phyloP scores from a whole-genome alignment of 2,113 vertebrate genomes.

The Phoxinus phoxinus region DNA sequence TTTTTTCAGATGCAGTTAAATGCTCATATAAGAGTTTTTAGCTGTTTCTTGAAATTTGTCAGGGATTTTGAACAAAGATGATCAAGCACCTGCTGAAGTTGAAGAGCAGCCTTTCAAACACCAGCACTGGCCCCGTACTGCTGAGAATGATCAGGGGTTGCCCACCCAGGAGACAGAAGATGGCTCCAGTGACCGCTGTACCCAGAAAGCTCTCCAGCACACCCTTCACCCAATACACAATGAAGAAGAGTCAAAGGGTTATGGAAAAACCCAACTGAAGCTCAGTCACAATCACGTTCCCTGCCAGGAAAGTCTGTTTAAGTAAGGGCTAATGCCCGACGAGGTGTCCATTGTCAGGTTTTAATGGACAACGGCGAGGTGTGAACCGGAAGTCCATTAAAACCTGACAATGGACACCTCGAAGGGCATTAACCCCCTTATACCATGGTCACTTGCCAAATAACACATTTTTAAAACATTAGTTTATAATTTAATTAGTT shows the following conservation, averaged over 20 bases:
- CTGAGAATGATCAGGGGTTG: constrained; percentile 97
- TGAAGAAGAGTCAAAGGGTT: background rate
- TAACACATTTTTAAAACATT: too few species aligned
- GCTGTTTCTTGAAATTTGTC: too few species aligned
- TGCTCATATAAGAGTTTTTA: too few species aligned
- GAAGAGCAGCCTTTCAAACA: constrained; percentile 96
- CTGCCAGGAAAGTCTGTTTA: background rate
- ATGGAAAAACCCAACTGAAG: background rate
- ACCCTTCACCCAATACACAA: constrained; percentile 75
- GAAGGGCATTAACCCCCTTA: too few species aligned
- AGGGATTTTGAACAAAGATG: background rate
- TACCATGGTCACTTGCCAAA: too few species aligned
- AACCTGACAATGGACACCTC: too few species aligned
- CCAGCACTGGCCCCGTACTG: constrained; percentile 95
- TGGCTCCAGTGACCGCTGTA: constrained; percentile 86
- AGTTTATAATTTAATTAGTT: too few species aligned
- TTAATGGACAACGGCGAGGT: too few species aligned
- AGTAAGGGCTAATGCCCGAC: too few species aligned
- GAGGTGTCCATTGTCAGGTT: too few species aligned
- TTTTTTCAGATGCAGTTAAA: too few species aligned
- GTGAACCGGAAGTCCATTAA: too few species aligned
- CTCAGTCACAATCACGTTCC: background rate
- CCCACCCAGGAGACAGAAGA: constrained; percentile 93
- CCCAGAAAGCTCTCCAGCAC: constrained; percentile 98
- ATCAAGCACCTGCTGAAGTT: constrained; percentile 94